Conservation (phyloP, 2,797 vertebrate species). For the Molothrus ater region DNA sequence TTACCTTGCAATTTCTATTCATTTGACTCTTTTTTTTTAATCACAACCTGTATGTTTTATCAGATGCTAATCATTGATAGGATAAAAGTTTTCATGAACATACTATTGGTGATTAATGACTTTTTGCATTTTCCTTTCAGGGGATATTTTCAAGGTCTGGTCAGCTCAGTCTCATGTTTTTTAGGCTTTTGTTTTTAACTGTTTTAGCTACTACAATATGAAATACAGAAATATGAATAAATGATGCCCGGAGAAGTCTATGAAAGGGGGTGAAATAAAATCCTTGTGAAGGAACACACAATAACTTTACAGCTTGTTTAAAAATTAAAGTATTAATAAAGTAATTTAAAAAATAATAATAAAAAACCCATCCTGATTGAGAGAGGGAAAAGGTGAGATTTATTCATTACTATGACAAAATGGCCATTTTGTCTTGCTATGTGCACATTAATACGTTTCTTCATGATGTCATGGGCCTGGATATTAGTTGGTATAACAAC, state of each 20-base stretch:
- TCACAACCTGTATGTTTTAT: fast-evolving
- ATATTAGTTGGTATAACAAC: background rate
- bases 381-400: background rate
- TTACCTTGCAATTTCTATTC: background rate
- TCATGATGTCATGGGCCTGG: background rate
- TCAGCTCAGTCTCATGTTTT: background rate
- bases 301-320: background rate
- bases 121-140: background rate
- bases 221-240: background rate
- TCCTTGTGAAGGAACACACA: background rate
- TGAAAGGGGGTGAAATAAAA: background rate
- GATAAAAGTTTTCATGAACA: background rate
- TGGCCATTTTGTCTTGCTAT: background rate
- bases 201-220: background rate
- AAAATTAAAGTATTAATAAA: background rate
- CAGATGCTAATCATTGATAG: background rate
- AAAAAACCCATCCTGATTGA: background rate
- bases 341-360: background rate
- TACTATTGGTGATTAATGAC: background rate
- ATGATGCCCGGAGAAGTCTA: background rate
- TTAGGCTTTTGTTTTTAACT: background rate
- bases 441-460: background rate
- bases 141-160: background rate
- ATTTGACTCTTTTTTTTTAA: background rate
- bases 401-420: background rate